Conservation (phyloP, 2,113 vertebrate species). For the Macrotis lagotis region DNA sequence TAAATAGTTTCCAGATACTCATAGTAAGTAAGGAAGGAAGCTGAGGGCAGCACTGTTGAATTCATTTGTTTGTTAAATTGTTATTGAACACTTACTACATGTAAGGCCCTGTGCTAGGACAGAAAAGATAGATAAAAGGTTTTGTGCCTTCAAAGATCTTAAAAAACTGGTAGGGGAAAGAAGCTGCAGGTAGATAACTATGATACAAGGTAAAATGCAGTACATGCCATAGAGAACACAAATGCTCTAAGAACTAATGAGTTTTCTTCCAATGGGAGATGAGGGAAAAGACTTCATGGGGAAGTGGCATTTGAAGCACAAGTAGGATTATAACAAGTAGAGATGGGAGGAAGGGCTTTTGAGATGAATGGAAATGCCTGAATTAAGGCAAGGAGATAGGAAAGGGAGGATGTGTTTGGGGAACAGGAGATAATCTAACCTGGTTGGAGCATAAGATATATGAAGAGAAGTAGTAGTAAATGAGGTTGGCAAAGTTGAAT, state of each 20-base stretch:
- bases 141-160: not conserved
- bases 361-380: not conserved
- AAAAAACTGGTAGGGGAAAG: not conserved
- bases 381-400: not conserved
- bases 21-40: not conserved
- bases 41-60: not conserved
- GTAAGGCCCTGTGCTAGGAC: not conserved
- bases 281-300: conserved; percentile 11
- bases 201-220: not conserved
- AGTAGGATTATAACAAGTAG: not conserved
- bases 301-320: conserved; percentile 4
- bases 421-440: not conserved
- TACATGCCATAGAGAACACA: not conserved
- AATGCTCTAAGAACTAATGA: not conserved
- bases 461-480: not conserved
- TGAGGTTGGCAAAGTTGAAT: not conserved
- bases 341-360: not conserved
- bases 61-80: not conserved
- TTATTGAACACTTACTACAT: conserved; percentile 3
- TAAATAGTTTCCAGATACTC: not conserved
- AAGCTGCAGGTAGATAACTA: conserved; percentile 25
- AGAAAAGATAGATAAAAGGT: not conserved
- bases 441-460: not conserved
- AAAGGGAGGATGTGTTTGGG: not conserved
- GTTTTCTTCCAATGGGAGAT: not conserved